Conservation (phyloP, 2,797 vertebrate species). For the Sphenopsis melanotis region DNA sequence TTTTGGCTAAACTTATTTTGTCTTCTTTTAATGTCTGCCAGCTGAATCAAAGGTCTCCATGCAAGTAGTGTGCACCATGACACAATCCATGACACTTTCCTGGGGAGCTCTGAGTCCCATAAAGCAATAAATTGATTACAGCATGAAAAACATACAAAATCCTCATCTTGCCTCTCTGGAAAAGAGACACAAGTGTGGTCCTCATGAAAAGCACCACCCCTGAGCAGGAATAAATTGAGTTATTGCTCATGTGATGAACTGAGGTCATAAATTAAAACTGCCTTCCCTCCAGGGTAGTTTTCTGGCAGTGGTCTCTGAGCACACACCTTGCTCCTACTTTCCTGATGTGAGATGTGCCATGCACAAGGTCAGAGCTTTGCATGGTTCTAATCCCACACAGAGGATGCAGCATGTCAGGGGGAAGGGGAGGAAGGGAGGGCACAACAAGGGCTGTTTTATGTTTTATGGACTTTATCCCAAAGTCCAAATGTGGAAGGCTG, state of each 20-base stretch:
- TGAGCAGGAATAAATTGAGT: not conserved
- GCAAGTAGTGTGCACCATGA: slow-evolving; percentile 13
- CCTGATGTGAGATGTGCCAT: not conserved
- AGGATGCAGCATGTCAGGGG: not conserved
- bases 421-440: not conserved
- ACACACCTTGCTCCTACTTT: not conserved
- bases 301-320: not conserved
- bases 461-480: too few relatives aligned
- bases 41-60: slow-evolving; percentile 33
- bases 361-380: not conserved
- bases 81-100: slow-evolving; percentile 23
- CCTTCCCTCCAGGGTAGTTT: not conserved
- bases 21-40: slow-evolving; percentile 34
- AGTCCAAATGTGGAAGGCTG: not conserved
- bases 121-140: slow-evolving; percentile 32
- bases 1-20: slow-evolving; percentile 8
- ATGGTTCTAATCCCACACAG: not conserved
- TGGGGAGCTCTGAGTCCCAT: slow-evolving; percentile 15
- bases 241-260: not conserved
- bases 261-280: not conserved
- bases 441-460: not conserved
- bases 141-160: not conserved
- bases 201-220: not conserved
- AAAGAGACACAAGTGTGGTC: not conserved
- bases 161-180: not conserved